Percentiles rank a stretch among this genome's conserved stretches.
Conservation (phyloP, 2,888 invertebrate genomes). For the Cephus runcator region DNA sequence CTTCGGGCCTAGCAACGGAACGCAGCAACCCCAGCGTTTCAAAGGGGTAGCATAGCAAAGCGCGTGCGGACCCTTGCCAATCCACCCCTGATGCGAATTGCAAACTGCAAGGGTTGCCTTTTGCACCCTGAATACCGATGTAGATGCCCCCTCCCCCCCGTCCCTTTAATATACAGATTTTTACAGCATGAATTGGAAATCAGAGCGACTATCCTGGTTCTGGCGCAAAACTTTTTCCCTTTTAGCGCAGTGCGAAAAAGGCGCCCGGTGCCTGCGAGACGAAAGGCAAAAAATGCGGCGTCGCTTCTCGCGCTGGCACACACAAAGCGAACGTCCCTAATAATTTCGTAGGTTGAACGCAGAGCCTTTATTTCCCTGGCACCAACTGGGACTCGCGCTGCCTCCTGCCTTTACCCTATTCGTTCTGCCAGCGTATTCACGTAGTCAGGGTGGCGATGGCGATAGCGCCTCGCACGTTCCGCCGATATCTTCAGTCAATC, state of each 20-base stretch:
- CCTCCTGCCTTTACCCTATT: not conserved
- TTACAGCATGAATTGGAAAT: conserved; percentile 39
- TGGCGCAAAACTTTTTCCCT: not conserved
- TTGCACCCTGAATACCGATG: conserved; percentile 45
- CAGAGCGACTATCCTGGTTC: not conserved
- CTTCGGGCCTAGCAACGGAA: conserved; percentile 27
- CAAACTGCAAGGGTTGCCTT: conserved; percentile 50
- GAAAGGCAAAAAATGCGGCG: not conserved
- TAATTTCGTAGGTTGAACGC: not conserved
- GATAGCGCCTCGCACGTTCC: not conserved
- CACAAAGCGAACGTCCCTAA: not conserved
- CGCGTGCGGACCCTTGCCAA: conserved; percentile 23
- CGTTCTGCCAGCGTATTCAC: not conserved
- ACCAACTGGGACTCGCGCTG: not conserved
- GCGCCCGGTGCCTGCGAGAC: not conserved
- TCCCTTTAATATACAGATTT: conserved; percentile 26
- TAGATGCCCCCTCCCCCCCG: conserved; percentile 6
- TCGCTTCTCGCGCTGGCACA: not conserved
- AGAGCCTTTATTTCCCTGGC: not conserved
- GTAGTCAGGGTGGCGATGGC: not conserved
- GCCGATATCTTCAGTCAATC: not conserved
- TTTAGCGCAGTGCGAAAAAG: not conserved
- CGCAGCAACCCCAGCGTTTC: conserved; percentile 12
- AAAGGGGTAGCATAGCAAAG: not conserved
- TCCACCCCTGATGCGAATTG: conserved; percentile 31